These are phyloP conservation scores for Solen grandis DNA, from an alignment of 1,140 invertebrate species.

Conservation along the genomic window DNA sequence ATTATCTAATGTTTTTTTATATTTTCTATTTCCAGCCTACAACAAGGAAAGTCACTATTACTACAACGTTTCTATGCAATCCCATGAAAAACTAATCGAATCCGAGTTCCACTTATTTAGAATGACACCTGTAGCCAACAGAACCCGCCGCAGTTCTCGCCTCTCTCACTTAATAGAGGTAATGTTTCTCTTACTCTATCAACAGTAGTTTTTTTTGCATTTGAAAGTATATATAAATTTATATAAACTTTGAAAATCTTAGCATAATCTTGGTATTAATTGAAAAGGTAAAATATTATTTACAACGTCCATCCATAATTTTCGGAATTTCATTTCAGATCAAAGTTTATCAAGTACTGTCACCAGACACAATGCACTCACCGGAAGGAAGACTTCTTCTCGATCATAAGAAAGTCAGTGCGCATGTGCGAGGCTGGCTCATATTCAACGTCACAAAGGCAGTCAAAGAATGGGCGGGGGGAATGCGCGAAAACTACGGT, in stretches of 20 bases:
- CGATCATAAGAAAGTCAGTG: slow-evolving; percentile 82
- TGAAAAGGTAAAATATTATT: too few relatives aligned
- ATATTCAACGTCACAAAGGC: slow-evolving; percentile 83
- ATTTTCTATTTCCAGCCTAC: slow-evolving; percentile 75
- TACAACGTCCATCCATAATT: too few relatives aligned
- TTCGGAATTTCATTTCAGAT: slow-evolving; percentile 81
- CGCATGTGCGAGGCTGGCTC: slow-evolving; percentile 84
- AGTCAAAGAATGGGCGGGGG: slow-evolving; percentile 81
- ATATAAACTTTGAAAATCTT: too few relatives aligned
- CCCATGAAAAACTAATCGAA: slow-evolving; percentile 83
- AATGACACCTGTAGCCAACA: slow-evolving; percentile 75
- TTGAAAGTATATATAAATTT: background rate
- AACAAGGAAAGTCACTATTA: slow-evolving; percentile 75
- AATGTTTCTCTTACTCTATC: too few relatives aligned
- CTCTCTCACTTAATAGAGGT: slow-evolving; percentile 75
- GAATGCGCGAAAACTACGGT: slow-evolving; percentile 76
- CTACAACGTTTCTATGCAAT: slow-evolving; percentile 83
- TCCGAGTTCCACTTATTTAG: slow-evolving; percentile 85
- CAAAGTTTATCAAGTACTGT: slow-evolving; percentile 84
- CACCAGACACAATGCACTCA: slow-evolving; percentile 78
- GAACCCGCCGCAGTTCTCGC: slow-evolving; percentile 31
- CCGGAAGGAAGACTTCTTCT: slow-evolving; percentile 81
- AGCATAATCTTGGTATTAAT: too few relatives aligned
- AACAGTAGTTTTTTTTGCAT: background rate
- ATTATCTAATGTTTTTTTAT: too few relatives aligned